Base-by-base conservation (phyloP, 2,888 invertebrate species). In the Smittia aterrima region DNA sequence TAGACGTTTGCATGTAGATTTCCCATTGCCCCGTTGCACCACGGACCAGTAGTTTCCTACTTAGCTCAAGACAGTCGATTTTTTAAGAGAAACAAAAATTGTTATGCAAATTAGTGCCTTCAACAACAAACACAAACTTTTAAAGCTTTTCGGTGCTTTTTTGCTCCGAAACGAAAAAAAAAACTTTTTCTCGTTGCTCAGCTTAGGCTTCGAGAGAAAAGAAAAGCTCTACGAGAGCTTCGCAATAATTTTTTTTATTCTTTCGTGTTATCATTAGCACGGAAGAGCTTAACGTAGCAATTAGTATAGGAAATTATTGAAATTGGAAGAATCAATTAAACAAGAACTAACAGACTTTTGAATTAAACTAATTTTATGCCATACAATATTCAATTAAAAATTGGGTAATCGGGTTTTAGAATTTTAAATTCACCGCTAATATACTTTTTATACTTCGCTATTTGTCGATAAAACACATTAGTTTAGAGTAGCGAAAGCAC, bases 71-170 rank as follows among this genome's bases (percentile, higher is more conserved):
- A 32, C 9, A 32, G 32, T 32, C 32, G 32, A 32, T 9, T 32
- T 32, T 32, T 32, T 6, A 32, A 6, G 9, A 32, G 32, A 32
- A 9, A 32, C 32, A 32, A 32, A 9, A 9, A 32, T 32, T 20
- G n/a, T 58, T 58, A 58, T 58, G 58, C 22, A 58, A 58, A 13
- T 58, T 58, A 58, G 58, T 58, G 58, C 58, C 58, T 58, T 58
- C 22, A 58, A 22, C 58, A 58, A 58, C 2, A 32, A 32, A 47
- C 47, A 58, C 58, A 47, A 47, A 47, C 47, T 47, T 47, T 47
- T 22, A 58, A 58, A 58, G 58, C 58, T 58, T 47, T 58, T 58
- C 58, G 58, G 22, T 58, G 58, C 58, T 58, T 58, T 58, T 58
- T 20, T 4, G 22, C 16, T 47, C n/a, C n/a, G 11, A 38, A 38